A percentile compares a stretch with the other conserved stretches of the same genome.
Conservation (phyloP, 2,797 vertebrate genomes). For the Psittacula echo region DNA sequence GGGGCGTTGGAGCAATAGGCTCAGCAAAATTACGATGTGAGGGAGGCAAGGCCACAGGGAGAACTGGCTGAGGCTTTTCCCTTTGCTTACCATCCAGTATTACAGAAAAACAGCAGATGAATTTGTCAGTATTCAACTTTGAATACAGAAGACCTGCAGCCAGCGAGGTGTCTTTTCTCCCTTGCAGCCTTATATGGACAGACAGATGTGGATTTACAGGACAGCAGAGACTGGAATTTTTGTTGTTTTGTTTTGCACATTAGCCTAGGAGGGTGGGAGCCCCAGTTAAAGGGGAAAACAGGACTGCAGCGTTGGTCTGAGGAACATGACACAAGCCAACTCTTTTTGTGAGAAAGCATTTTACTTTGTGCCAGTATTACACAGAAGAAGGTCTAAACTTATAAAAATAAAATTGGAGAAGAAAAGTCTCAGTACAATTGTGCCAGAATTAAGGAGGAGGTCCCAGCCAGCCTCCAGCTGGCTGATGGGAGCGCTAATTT, state of each 20-base stretch:
- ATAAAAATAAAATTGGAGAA: constrained; percentile 40
- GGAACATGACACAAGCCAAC: not conserved
- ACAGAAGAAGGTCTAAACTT: constrained; percentile 23
- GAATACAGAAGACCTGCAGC: not conserved
- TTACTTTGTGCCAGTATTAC: constrained; percentile 74
- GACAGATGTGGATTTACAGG: not conserved
- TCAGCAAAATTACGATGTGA: constrained; percentile 89
- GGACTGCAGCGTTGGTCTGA: not conserved
- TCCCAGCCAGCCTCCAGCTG: not conserved
- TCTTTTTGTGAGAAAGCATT: not conserved
- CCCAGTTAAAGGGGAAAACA: constrained; percentile 40
- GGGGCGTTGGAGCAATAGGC: constrained; percentile 83
- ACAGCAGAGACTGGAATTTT: constrained; percentile 20
- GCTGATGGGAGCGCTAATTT: not conserved
- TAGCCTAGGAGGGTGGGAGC: constrained; percentile 28
- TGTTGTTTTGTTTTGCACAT: constrained; percentile 68
- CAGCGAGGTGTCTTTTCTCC: not conserved
- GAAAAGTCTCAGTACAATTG: not conserved
- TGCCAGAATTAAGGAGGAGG: constrained; percentile 5
- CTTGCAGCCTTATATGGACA: not conserved
- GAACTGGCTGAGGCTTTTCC: not conserved
- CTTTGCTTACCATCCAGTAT: not conserved
- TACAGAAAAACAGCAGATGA: not conserved
- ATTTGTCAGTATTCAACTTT: not conserved
- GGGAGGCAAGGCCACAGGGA: not conserved